Evolutionary conservation across 2,113 vertebrate species (phyloP).

Genomic region (Eurypyga helias): DNA sequence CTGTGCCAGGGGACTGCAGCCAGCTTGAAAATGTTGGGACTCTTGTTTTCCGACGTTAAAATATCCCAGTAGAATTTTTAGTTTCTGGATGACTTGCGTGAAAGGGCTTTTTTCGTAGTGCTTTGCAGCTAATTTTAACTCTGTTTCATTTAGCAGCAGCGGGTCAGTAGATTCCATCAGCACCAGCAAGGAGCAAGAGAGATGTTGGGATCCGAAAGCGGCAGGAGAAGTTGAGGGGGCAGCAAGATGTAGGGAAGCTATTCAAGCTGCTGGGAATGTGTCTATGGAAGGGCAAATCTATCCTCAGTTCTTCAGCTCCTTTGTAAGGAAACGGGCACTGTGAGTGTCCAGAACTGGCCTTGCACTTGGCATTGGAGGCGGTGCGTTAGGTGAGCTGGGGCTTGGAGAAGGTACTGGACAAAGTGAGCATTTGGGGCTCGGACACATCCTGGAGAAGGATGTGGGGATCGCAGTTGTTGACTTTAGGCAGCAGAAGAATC

Average conservation of each 20-base stretch:
- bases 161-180: neutral
- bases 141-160: neutral
- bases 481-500: neutral
- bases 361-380: neutral
- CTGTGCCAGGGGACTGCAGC: slow-evolving; percentile 36
- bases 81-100: slow-evolving; percentile 12
- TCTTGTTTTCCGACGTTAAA: slow-evolving; percentile 19
- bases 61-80: slow-evolving; percentile 10
- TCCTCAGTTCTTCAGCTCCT: neutral
- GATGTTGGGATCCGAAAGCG: neutral
- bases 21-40: neutral
- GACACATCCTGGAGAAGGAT: accelerated
- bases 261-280: neutral
- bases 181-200: neutral
- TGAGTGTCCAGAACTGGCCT: neutral
- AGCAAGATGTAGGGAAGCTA: neutral
- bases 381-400: neutral
- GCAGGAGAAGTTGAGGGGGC: neutral
- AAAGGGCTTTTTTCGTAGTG: neutral
- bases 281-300: accelerated
- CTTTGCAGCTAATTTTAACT: slow-evolving; percentile 51
- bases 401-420: neutral
- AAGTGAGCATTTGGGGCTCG: accelerated
- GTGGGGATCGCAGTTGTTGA: neutral
- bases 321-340: neutral